Base-by-base conservation (phyloP, 2,113 vertebrate genomes). In the Macheiramphus alcinus region DNA sequence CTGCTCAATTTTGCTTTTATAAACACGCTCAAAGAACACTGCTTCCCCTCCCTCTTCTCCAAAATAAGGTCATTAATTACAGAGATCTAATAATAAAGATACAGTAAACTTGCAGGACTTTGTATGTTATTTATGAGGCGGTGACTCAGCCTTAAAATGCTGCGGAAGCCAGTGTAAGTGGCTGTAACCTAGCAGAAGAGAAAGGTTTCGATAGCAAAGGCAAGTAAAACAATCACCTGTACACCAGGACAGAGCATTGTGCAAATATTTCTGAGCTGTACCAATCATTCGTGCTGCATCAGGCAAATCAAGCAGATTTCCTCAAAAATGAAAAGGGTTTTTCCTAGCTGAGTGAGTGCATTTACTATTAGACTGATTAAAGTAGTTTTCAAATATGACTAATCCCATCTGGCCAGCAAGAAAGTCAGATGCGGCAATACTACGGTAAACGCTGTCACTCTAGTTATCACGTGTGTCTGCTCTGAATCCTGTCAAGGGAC, bases 81-180 rank as follows among this genome's bases (percentile, higher is more conserved):
- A 68, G 27, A 92, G 40, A 61, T 78, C 88, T 36, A 86, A 88
- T 86, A 96, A 91, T 75, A 93, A 94, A 72, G 40, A 61, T 58
- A 84, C 15, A 27, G 68, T 91, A 91, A 93, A 91, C 19, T 71
- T 88, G 25, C 19, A 81, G 72, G 56, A 74, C 65, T 89, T 84
- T 45, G 14, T 72, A 43, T 59, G n/a, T 92, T 88, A 71, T 90
- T 93, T 88, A 92, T 59, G 68, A 96, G 43, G 34, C 18, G 43
- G 34, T 89, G 80, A 96, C 34, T 92, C 71, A 91, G 74, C 67
- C 83, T 93, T 89, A 53, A 94, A 94, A 86, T 80, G 36, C 52
- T 76, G 71, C 0, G 0, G 70, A 72, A 83, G 59, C 50, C 73
- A 53, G 76, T 15, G 22, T 65, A 74, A 87, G 68, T 52, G 58